Evolutionary conservation across 2,888 invertebrate genomes (phyloP), one percentile per base, ranked within the genome.

Genomic region (Galeruca laticollis): DNA sequence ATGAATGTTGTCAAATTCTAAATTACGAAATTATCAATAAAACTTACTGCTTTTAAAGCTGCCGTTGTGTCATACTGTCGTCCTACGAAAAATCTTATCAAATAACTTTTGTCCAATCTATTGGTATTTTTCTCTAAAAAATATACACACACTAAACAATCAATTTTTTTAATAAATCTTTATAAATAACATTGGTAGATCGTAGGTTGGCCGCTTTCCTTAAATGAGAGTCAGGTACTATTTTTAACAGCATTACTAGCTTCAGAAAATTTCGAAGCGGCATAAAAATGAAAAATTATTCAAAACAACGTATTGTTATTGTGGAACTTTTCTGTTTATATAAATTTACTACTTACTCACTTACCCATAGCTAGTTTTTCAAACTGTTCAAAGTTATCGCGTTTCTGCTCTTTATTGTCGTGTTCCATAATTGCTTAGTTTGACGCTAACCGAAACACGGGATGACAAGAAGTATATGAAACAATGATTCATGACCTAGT

Each of bases 21-120:
- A 52, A 21, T 20, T 21, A 9, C 26, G 11, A 52, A 20, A 10
- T 13, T 18, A 52, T 26, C 5, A 4, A 26, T 31, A 56, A 56
- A 35, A 73, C 73, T 72, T 68, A 75, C 75, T 35, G 73, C 71
- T 66, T 63, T 73, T 8, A 75, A 40, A 11, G 75, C 71, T 21
- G 35, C 52, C 31, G 21, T 20, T 11, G 63, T 37, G 47, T 75
- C 67, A 18, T 63, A 54, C 26, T 71, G 69, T 33, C 71, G 71
- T 8, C 75, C 75, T 31, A 60, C 26, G 37, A 75, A 56, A 61
- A 73, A 75, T 40, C 74, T 60, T 37, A 18, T 63, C n/a, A 75
- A 54, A 43, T 66, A 75, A 11, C 71, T 60, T 31, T 68, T 69
- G 20, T 75, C 75, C 21, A 68, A 35, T 43, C 73, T 69, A 18